Base-by-base conservation (phyloP, 2,113 vertebrate species). In the Butorides virescens region DNA sequence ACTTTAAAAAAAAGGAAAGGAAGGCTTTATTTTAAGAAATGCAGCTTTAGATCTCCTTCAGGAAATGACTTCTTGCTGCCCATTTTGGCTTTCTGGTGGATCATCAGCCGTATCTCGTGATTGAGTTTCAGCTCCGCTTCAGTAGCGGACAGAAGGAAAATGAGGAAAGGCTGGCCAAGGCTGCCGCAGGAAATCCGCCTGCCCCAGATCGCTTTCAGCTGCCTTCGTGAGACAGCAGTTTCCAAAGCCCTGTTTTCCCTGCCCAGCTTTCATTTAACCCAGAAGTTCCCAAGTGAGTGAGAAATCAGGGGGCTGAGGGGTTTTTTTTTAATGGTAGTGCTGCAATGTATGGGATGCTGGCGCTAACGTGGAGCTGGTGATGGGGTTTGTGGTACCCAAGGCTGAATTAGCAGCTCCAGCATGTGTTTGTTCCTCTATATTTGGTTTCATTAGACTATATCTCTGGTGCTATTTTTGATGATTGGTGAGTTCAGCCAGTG, bases 11-110 rank as follows among this genome's bases (percentile, higher is more conserved):
- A 53, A 47, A 68, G 46, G 80, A 44, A 14, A 6, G 10, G 47
- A 82, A 62, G 53, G 46, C 11, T 94, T 94, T 94, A 96, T 96
- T 96, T 97, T 89, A 92, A 97, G 94, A 91, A 94, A 61, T 82
- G 79, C 74, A 88, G 27, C 86, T 90, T 94, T 78, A 96, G 80
- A 52, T 95, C 65, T 89, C 55, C 83, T 92, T 84, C 89, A 95
- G 95, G 92, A 96, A 96, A 90, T 92, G 52, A 92, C 77, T 90
- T 62, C 67, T 91, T 0, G 1, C 50, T 90, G 53, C 81, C 58
- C 7, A 0, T 76, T 93, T 90, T 96, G 90, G 78, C 74, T 94
- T 83, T 96, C 73, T 95, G 92, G 62, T 82, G 85, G 75, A 61
- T 95, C 90, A 94, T 90, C 93, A 92, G 34, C 68, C 10, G 0